phyloP scores from a whole-genome alignment of 2,888 invertebrate genomes.

The Aspidapion aeneum region DNA sequence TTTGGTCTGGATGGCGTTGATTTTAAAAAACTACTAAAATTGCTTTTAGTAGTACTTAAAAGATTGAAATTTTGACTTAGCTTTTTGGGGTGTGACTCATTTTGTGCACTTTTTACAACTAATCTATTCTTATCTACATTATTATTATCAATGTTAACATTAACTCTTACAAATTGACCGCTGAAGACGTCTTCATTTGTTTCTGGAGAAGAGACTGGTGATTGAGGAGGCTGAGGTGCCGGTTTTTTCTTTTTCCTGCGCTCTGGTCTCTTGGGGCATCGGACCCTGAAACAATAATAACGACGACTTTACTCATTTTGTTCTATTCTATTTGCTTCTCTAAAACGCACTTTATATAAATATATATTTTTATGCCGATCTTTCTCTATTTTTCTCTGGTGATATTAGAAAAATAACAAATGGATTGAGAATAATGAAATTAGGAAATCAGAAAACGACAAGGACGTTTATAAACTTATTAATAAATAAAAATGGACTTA shows the following conservation, averaged over 20 bases:
- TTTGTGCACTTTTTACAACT: slow-evolving; percentile 32
- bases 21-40: slow-evolving; percentile 35
- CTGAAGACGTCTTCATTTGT: slow-evolving; percentile 40
- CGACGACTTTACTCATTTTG: too few species aligned
- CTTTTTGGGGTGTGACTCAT: slow-evolving; percentile 37
- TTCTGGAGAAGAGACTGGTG: slow-evolving; percentile 13
- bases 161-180: slow-evolving; percentile 47
- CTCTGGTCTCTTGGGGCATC: slow-evolving; percentile 36
- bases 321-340: too few species aligned
- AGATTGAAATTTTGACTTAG: slow-evolving; percentile 32
- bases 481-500: slow-evolving; percentile 7
- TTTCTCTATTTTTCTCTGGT: too few species aligned
- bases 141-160: slow-evolving; percentile 37
- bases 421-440: too few species aligned
- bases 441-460: too few species aligned
- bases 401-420: too few species aligned
- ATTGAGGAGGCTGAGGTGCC: slow-evolving; percentile 34
- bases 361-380: too few species aligned
- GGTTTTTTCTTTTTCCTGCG: slow-evolving; percentile 42
- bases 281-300: slow-evolving; percentile 18
- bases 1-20: slow-evolving; percentile 7
- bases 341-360: too few species aligned
- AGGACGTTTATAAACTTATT: too few species aligned
- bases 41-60: slow-evolving; percentile 30
- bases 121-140: slow-evolving; percentile 31